Conservation (phyloP, 2,113 vertebrate species). For the Phyllostomus hastatus region DNA sequence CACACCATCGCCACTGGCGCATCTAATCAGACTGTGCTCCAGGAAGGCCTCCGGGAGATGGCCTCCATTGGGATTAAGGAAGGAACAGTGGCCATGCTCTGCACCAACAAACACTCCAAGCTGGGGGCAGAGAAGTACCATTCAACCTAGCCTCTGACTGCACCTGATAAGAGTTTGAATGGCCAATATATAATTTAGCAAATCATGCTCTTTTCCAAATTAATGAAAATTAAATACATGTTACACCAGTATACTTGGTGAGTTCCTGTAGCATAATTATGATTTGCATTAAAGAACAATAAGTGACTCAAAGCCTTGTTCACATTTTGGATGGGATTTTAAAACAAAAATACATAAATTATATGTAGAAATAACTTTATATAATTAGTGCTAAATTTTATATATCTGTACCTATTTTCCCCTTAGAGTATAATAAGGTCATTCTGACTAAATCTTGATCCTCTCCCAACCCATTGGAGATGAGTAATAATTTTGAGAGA, state of each 20-base stretch:
- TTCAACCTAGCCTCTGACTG: not conserved
- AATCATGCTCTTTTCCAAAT: not conserved
- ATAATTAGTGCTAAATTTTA: not conserved
- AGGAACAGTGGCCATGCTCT: not conserved
- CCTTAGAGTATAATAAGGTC: not conserved
- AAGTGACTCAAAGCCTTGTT: not conserved
- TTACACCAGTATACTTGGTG: not conserved
- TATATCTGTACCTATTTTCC: not conserved
- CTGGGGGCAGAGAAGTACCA: not conserved
- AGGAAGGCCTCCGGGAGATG: not conserved
- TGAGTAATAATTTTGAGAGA: not conserved
- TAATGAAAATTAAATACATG: not conserved
- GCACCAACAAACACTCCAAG: not conserved
- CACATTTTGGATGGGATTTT: not conserved
- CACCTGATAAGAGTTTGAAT: not conserved
- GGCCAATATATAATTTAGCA: not conserved
- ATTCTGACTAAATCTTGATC: not conserved
- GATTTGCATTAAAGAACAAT: conserved; percentile 11
- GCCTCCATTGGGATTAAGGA: not conserved
- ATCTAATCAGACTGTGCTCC: not conserved
- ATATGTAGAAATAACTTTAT: not conserved
- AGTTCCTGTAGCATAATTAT: not conserved
- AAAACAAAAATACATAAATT: not conserved
- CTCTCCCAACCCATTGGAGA: accelerated
- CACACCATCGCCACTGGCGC: not conserved